Evolutionary conservation across 2,113 vertebrate genomes (phyloP).

Genomic region (Psephotus haematonotus): DNA sequence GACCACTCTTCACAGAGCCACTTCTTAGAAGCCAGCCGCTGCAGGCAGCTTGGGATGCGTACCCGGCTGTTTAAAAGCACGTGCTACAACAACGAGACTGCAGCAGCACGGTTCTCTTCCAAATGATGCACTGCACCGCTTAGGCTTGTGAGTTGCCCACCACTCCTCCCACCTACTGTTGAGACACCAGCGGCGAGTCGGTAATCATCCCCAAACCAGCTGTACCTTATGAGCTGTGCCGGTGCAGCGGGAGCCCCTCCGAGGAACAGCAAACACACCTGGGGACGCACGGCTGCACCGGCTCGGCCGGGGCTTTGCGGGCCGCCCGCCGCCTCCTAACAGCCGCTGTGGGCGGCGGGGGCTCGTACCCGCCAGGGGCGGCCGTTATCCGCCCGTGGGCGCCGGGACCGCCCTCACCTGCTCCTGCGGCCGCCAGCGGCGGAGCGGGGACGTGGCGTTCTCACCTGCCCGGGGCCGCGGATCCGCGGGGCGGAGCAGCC

Average conservation of each 20-base stretch:
- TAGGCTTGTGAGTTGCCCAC: neutral
- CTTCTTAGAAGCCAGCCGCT: neutral
- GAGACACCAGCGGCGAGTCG: neutral
- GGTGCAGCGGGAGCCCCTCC: neutral
- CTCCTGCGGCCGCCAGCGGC: neutral
- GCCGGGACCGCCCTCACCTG: conserved; percentile 58
- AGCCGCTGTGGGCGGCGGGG: neutral
- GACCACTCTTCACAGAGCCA: neutral
- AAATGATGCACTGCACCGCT: neutral
- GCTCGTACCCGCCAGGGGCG: neutral
- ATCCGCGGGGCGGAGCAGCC: conserved; percentile 21
- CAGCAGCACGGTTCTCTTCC: neutral
- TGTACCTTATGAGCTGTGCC: neutral
- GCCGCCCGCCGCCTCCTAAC: neutral
- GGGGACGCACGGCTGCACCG: neutral
- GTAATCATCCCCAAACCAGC: neutral
- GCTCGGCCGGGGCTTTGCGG: neutral
- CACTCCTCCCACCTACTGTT: neutral
- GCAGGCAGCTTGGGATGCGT: neutral
- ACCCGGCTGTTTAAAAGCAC: neutral
- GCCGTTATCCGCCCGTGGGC: neutral
- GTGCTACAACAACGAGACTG: neutral
- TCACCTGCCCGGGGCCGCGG: neutral
- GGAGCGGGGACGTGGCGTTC: neutral
- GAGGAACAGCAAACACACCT: neutral